phyloP scores from a whole-genome alignment of 2,113 vertebrate genomes.

The Oreochromis spilurus region DNA sequence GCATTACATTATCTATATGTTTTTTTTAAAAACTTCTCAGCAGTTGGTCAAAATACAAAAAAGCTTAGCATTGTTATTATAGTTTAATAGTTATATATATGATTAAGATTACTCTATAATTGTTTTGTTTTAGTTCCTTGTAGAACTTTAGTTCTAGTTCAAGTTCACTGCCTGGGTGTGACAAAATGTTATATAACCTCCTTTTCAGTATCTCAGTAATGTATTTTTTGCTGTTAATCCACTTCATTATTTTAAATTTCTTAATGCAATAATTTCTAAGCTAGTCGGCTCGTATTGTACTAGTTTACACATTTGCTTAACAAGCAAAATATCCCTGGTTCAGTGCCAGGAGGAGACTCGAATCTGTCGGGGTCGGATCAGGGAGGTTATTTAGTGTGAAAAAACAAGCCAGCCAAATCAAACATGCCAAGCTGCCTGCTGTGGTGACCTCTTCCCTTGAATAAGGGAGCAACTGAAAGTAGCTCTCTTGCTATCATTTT shows the following conservation, averaged over 20 bases:
- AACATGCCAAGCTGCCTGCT: not conserved
- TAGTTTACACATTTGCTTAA: not conserved
- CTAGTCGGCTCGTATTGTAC: not conserved
- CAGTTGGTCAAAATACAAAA: not conserved
- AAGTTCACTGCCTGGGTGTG: not conserved
- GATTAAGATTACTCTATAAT: not conserved
- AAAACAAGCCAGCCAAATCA: not conserved
- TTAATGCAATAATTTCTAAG: not conserved
- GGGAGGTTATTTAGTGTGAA: not conserved
- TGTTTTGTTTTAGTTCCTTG: not conserved
- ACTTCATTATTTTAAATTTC: not conserved
- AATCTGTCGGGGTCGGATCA: not conserved
- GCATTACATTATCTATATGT: not conserved
- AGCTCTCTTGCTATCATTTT: not conserved
- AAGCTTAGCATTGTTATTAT: not conserved
- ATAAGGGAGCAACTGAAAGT: not conserved
- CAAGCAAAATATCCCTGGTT: not conserved
- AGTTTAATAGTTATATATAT: not conserved
- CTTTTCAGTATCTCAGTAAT: not conserved
- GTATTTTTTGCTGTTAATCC: not conserved
- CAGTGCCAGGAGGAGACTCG: not conserved
- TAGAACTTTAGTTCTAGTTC: not conserved
- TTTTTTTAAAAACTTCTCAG: not conserved
- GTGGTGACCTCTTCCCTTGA: not conserved
- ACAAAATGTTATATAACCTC: not conserved